These are phyloP conservation scores for Actenoides lindsayi DNA, from an alignment of 2,113 vertebrate species.

Conservation along the genomic window DNA sequence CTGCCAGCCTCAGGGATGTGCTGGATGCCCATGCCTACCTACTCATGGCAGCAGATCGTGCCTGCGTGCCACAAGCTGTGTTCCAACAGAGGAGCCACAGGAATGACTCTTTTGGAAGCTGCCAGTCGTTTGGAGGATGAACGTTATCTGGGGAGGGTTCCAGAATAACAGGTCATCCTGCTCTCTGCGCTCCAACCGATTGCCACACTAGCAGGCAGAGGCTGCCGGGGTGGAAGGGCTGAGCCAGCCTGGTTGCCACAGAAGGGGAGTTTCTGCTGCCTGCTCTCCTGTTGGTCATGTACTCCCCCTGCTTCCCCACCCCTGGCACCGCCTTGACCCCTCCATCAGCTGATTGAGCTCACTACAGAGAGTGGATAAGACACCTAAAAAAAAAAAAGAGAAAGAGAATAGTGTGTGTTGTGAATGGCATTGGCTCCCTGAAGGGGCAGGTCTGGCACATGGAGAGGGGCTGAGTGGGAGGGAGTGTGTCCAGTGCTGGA, in stretches of 20 bases:
- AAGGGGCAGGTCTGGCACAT: background rate
- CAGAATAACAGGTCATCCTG: slow-evolving; percentile 25
- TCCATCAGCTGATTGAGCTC: background rate
- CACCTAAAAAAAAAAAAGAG: background rate
- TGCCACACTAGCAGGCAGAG: background rate
- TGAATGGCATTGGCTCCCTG: background rate
- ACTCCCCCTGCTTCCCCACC: background rate
- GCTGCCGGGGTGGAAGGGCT: background rate
- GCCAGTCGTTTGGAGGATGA: background rate
- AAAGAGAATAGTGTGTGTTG: background rate
- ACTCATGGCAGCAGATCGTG: background rate
- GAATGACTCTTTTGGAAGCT: background rate
- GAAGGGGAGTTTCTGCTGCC: slow-evolving; percentile 10
- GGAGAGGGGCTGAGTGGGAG: background rate
- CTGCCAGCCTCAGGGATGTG: background rate
- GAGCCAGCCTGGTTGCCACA: background rate
- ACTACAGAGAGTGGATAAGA: background rate
- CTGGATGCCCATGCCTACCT: background rate
- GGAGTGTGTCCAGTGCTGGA: background rate
- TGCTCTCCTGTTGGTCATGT: background rate
- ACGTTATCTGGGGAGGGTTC: background rate
- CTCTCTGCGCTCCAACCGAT: background rate
- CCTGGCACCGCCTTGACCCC: background rate
- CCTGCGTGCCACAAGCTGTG: background rate
- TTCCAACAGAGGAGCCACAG: background rate